phyloP scores from a whole-genome alignment of 2,113 vertebrate genomes.

The Equus quagga region DNA sequence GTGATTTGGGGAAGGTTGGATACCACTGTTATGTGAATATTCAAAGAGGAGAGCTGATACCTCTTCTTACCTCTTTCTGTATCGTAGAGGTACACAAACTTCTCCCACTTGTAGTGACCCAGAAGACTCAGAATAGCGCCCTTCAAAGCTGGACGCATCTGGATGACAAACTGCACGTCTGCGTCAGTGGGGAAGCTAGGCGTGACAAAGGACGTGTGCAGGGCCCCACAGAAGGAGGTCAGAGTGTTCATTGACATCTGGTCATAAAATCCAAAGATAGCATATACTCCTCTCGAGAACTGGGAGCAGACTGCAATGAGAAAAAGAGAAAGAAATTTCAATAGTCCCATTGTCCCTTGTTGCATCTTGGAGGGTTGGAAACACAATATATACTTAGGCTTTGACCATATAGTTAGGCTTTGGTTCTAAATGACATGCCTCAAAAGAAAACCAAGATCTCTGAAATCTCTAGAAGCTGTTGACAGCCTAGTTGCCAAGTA shows the following conservation, averaged over 20 bases:
- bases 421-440: constrained; percentile 10
- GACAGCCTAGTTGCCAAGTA: background rate
- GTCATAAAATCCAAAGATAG: constrained; percentile 99
- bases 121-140: constrained; percentile 95
- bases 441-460: constrained; percentile 41
- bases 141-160: constrained; percentile 96
- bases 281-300: constrained; percentile 98
- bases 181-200: constrained; percentile 97
- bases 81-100: constrained; percentile 98
- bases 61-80: constrained; percentile 95
- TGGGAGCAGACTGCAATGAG: constrained; percentile 96
- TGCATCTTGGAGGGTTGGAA: background rate
- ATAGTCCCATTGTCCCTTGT: background rate
- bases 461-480: constrained; percentile 33
- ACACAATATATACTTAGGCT: constrained; percentile 6
- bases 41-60: constrained; percentile 17
- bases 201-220: constrained; percentile 98
- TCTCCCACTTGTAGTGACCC: constrained; percentile 97
- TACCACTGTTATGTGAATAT: constrained; percentile 38
- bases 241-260: constrained; percentile 99
- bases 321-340: constrained; percentile 77
- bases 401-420: background rate
- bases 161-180: constrained; percentile 98
- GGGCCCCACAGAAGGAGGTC: constrained; percentile 98
- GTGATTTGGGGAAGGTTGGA: background rate